Base-by-base conservation (phyloP, 2,888 invertebrate species). In the Pandemis heparana region DNA sequence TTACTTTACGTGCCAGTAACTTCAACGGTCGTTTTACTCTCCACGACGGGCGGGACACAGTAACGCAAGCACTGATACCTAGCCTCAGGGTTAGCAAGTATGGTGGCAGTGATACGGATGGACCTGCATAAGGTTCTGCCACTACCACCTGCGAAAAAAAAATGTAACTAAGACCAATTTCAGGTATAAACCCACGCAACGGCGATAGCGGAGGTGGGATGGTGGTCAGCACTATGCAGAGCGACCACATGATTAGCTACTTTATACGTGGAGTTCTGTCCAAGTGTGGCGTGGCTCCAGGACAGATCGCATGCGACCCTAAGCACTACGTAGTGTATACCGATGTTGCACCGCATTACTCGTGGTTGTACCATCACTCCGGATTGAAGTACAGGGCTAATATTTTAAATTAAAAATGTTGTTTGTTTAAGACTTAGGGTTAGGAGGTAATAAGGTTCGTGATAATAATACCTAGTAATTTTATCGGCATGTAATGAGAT, bases 161-260 rank as follows among this genome's bases (percentile, higher is more conserved):
- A 32, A 32, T 32, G 2, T 32, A 46, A 5, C 3, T 18, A 5
- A 53, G 10, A 10, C 10, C 2, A 4, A 12, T 77, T 85, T 16
- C 80, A 95, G 95, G 92, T 14, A 92, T 92, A 9, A 95, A 95
- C 56, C 95, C 95, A 32, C 95, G 96, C 60, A 96, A 96, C 80
- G 96, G 96, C 0, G 96, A 96, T 79, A 96, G 96, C 75, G 96
- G 96, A 0, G 96, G 96, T 16, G 96, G 96, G 18, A 86, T 96
- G 1, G 88, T 94, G 0, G 85, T 95, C 53, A 89, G 90, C 32
- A 87, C 86, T 3, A 77, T 88, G 46, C 89, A 90, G 73, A 70
- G 82, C 3, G 92, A 92, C 74, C 88, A 91, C 80, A 89, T 84
- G 80, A 82, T 92, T 51, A 91, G 88, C 77, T 93, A 91, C 91